These are phyloP conservation scores for Heterodera schachtii DNA, from an alignment of 1,140 invertebrate genomes.

Conservation along the genomic window DNA sequence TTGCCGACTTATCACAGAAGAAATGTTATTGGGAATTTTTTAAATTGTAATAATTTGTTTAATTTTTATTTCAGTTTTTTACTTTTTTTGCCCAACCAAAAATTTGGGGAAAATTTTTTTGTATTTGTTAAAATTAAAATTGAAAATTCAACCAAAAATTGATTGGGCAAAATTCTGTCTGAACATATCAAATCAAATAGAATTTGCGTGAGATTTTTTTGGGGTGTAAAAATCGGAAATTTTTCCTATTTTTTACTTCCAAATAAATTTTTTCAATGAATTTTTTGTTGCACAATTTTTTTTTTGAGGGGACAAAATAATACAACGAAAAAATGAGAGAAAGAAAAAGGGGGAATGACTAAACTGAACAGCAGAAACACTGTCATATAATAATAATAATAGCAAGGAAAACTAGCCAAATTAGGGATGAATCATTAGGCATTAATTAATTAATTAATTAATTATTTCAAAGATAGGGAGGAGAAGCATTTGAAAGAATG, in stretches of 20 bases:
- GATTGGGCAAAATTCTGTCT: not conserved
- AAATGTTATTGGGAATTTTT: not conserved
- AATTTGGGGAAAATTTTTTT: not conserved
- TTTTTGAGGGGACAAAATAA: not conserved
- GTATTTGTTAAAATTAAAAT: no score
- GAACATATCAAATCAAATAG: no score
- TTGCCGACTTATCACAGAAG: slow-evolving; percentile 1
- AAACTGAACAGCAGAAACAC: no score
- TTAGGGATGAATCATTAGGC: no score
- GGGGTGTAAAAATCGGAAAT: not conserved
- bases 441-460: no score
- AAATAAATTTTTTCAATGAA: not conserved
- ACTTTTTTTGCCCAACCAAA: not conserved
- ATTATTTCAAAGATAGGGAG: no score
- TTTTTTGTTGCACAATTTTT: not conserved
- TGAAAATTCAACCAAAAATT: not conserved
- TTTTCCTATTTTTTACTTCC: not conserved
- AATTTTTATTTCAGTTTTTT: no score
- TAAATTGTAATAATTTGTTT: not conserved
- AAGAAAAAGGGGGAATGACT: no score
- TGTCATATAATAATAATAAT: no score
- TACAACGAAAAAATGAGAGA: not conserved
- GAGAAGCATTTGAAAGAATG: no score
- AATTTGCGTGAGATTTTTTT: no score
- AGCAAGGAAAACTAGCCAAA: no score